These are phyloP conservation scores for Drosophila tropicalis DNA, from an alignment of 1,140 invertebrate genomes.

Conservation along the genomic window DNA sequence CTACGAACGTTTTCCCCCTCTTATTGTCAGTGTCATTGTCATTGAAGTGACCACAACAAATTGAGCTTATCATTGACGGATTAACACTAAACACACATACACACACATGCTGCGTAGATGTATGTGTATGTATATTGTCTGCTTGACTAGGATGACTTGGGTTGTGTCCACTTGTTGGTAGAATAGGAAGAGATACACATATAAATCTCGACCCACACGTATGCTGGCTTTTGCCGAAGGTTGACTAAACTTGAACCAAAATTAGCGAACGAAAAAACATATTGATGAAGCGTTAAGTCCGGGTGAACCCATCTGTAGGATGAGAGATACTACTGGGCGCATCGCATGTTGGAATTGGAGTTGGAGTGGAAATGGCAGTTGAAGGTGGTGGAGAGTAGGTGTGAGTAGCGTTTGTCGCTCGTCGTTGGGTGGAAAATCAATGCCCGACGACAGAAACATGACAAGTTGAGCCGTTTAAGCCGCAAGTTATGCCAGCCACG, in stretches of 20 bases:
- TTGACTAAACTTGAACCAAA: constrained; percentile 66
- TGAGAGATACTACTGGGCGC: constrained; percentile 1
- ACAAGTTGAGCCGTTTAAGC: constrained; percentile 81
- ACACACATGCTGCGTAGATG: constrained; percentile 10
- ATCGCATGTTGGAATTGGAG: not conserved
- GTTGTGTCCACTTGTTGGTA: constrained; percentile 57
- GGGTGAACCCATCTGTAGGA: not conserved
- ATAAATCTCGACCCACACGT: constrained; percentile 75
- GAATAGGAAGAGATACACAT: constrained; percentile 36
- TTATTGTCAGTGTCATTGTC: constrained; percentile 54
- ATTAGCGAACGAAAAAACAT: constrained; percentile 75
- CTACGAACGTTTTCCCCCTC: not conserved
- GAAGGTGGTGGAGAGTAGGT: not conserved
- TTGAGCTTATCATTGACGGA: constrained; percentile 82
- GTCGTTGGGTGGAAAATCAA: constrained; percentile 76
- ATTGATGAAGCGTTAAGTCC: constrained; percentile 81
- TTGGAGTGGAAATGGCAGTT: not conserved
- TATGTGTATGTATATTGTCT: not conserved
- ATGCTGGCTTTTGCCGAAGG: constrained; percentile 41
- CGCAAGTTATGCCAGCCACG: constrained; percentile 81
- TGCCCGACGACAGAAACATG: constrained; percentile 74
- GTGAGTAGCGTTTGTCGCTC: constrained; percentile 36
- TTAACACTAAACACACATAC: constrained; percentile 77
- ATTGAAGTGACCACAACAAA: constrained; percentile 78
- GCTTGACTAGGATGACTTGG: constrained; percentile 4